Conservation (phyloP, 2,888 invertebrate genomes). For the Belgica antarctica region DNA sequence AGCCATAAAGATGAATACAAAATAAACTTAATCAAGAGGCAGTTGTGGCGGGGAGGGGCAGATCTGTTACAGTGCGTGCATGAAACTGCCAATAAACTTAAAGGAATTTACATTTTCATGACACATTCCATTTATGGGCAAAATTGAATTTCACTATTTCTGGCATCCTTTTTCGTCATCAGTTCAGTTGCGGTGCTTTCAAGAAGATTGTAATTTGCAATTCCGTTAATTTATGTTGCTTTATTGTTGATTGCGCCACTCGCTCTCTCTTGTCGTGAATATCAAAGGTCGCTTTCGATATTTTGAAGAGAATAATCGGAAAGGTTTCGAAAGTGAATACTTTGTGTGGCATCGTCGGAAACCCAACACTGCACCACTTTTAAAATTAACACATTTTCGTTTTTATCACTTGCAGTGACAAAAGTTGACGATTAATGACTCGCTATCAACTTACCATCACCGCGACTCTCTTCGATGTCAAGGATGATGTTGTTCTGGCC, state of each 20-base stretch:
- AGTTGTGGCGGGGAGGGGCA: neutral
- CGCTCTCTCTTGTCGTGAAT: neutral
- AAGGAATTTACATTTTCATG: conserved; percentile 23
- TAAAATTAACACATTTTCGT: neutral
- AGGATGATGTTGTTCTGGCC: conserved; percentile 77
- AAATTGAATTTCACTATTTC: conserved; percentile 10
- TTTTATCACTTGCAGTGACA: conserved; percentile 17
- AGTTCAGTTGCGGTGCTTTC: neutral
- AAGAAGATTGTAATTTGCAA: conserved; percentile 16
- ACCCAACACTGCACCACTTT: neutral
- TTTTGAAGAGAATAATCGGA: neutral
- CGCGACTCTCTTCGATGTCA: conserved; percentile 79
- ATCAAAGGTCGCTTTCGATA: neutral
- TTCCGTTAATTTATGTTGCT: neutral
- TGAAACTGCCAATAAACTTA: conserved; percentile 16
- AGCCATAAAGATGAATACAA: conserved; percentile 1
- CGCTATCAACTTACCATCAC: conserved; percentile 69
- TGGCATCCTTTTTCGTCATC: neutral
- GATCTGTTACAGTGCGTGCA: neutral
- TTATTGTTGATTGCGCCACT: neutral
- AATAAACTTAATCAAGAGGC: neutral
- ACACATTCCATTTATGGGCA: conserved; percentile 39
- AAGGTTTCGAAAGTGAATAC: conserved; percentile 5
- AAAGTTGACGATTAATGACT: neutral
- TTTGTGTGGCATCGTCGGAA: neutral